Conservation (phyloP, 2,888 invertebrate species). For the Eristalis pertinax region DNA sequence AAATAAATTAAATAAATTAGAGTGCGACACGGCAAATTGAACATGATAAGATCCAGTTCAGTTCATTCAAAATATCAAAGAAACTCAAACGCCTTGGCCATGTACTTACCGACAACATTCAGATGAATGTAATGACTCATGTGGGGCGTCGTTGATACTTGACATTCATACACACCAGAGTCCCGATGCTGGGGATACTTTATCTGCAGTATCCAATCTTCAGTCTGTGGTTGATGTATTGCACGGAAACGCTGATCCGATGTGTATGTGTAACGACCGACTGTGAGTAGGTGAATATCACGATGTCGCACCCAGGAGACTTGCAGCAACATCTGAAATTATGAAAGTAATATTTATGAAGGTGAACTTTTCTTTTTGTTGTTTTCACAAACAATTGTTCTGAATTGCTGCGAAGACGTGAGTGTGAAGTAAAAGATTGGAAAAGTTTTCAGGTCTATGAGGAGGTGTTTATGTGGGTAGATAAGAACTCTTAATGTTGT, state of each 20-base stretch:
- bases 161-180: conserved; percentile 94
- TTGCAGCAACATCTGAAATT: conserved; percentile 85
- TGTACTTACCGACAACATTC: conserved; percentile 92
- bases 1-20: background rate
- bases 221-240: conserved; percentile 91
- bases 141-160: conserved; percentile 96
- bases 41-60: background rate
- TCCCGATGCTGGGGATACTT: conserved; percentile 96
- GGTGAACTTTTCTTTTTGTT: background rate
- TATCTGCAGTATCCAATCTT: conserved; percentile 96
- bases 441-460: background rate
- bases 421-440: background rate
- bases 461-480: background rate
- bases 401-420: background rate
- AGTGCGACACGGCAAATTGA: background rate
- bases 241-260: conserved; percentile 95
- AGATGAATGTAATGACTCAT: conserved; percentile 95
- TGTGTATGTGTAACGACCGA: conserved; percentile 94
- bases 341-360: conserved; percentile 2
- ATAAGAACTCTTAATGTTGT: background rate
- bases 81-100: background rate
- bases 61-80: background rate
- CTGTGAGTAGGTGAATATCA: conserved; percentile 94
- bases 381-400: background rate
- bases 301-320: conserved; percentile 96